Evolutionary conservation across 92 coral and sea anemone species (phyloP).

Genomic region (Nematostella vectensis): DNA sequence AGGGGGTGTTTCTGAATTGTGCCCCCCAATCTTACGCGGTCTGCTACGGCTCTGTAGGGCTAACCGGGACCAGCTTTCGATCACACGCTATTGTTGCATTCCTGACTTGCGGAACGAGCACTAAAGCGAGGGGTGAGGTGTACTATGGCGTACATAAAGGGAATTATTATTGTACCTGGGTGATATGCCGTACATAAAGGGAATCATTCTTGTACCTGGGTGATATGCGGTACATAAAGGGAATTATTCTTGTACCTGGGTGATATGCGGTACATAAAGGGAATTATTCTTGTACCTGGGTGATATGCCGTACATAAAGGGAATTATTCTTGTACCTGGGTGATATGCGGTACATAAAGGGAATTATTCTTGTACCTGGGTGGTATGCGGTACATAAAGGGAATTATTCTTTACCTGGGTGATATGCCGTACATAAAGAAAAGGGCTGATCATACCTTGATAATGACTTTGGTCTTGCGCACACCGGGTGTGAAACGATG

Average conservation of each 20-base stretch:
- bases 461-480: conserved; percentile 58
- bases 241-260: neutral
- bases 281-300: neutral
- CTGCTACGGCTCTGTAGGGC: neutral
- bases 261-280: neutral
- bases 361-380: neutral
- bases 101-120: too few species aligned
- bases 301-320: too few species aligned
- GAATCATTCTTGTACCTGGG: neutral
- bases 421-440: neutral
- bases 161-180: neutral
- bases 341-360: too few species aligned
- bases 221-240: too few species aligned
- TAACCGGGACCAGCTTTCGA: neutral
- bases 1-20: too few species aligned
- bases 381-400: neutral
- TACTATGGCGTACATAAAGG: neutral
- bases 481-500: conserved; percentile 48
- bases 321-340: neutral
- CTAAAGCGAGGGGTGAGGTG: too few species aligned
- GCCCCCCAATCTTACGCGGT: too few species aligned
- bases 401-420: neutral
- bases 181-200: too few species aligned
- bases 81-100: too few species aligned
- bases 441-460: conserved; percentile 36